Evolutionary conservation across 2,888 invertebrate genomes (phyloP).

Genomic region (Aplocera efformata): DNA sequence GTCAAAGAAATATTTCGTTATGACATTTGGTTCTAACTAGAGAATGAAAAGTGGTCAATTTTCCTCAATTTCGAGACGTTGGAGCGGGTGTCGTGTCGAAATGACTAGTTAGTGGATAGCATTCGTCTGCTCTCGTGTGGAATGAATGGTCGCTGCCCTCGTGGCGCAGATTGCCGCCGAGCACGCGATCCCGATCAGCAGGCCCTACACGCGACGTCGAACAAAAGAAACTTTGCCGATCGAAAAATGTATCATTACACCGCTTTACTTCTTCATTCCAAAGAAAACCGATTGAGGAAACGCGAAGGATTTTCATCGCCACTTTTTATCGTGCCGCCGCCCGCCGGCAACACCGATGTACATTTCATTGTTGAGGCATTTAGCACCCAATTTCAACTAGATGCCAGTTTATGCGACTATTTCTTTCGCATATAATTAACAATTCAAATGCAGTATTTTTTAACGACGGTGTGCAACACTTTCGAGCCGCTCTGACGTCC

Average conservation of each 20-base stretch:
- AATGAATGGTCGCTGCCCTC: constrained; percentile 71
- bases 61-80: constrained; percentile 12
- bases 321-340: constrained; percentile 9
- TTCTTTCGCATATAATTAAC: constrained; percentile 69
- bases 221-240: constrained; percentile 64
- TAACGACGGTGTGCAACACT: constrained; percentile 63
- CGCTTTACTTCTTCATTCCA: constrained; percentile 41
- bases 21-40: neutral
- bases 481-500: constrained; percentile 75
- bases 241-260: constrained; percentile 51
- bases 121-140: constrained; percentile 46
- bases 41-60: constrained; percentile 10
- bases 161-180: constrained; percentile 63
- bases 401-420: constrained; percentile 69
- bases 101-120: constrained; percentile 10
- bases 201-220: constrained; percentile 64
- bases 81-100: constrained; percentile 8
- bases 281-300: constrained; percentile 29
- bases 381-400: constrained; percentile 65
- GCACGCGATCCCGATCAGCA: constrained; percentile 74
- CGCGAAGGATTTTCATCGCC: constrained; percentile 16
- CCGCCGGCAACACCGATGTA: constrained; percentile 33
- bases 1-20: neutral
- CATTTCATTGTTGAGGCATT: constrained; percentile 54
- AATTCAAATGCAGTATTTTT: constrained; percentile 75